Evolutionary conservation across 1,140 invertebrate genomes (phyloP), one percentile per base, ranked within the genome.

Genomic region (Frieseomelitta varia): DNA sequence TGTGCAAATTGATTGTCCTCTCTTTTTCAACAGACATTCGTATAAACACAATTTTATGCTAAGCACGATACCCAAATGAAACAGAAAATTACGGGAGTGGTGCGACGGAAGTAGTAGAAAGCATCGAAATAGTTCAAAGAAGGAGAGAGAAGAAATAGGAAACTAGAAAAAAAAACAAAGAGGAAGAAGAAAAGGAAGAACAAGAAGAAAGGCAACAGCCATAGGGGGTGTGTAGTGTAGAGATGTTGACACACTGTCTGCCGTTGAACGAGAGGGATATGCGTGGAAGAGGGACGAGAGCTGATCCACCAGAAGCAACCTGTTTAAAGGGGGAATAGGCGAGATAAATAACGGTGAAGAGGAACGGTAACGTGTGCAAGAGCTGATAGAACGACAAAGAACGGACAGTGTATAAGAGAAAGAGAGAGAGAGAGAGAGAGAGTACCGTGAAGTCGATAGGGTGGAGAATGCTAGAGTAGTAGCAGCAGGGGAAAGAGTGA

Each of bases 201-300:
- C 24, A 63, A 63, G 39, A 27, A 51, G 56, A 63, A 47, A 14
- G n/a, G 24, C 14, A 51, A 10, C 10, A 72, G 39, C n/a, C n/a
- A 53, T 1, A 47, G 75, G 17, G 81, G 24, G 72, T 53, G 75
- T 79, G 56, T 19, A 55, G 14, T 19, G 39, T 47, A 79, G 39
- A 47, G 76, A 47, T 79, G 81, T 84, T 84, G 74, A 79, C 74
- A 77, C 74, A 77, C 81, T 77, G 81, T 77, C 81, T 78, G 81
- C 21, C 39, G 34, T 53, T 61, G 68, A 65, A 21, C 10, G 74
- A 21, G 34, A 63, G 6, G 47, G 15, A 72, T 67, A 51, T 17
- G 30, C 34, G 65, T 34, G 65, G 21, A 58, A 30, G 30, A 55
- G 74, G 77, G 65, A 78, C 55, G 68, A 19, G 58, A 30, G 21